Conservation (phyloP, 2,888 invertebrate species). For the Cepaea hortensis region DNA sequence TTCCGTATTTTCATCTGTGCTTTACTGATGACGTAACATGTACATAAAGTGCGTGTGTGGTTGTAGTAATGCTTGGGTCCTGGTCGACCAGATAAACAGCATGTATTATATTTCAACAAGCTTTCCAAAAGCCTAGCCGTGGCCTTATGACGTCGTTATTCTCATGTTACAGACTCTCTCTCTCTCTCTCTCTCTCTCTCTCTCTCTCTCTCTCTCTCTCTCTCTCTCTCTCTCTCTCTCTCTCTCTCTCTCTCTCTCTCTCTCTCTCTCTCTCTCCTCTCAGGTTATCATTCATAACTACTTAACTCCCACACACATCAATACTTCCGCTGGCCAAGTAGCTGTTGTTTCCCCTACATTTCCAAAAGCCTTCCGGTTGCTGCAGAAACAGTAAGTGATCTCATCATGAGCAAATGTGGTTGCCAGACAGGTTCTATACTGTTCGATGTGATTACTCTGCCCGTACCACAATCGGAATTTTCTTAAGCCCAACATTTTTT, state of each 20-base stretch:
- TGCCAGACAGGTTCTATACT: no score
- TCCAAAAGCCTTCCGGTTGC: neutral
- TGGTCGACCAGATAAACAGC: neutral
- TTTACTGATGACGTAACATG: no score
- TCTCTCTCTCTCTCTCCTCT: neutral
- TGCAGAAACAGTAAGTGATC: neutral
- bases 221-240: conserved; percentile 2
- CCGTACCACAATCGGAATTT: no score
- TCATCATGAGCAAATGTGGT: neutral
- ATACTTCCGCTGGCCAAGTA: conserved; percentile 15
- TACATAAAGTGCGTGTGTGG: no score
- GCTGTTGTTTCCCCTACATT: neutral
- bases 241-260: neutral
- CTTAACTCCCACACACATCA: conserved; percentile 24
- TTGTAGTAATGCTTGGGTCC: no score
- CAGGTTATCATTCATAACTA: neutral
- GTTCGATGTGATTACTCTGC: no score
- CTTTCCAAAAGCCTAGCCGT: neutral
- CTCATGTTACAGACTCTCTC: neutral
- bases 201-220: conserved; percentile 1
- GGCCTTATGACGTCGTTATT: neutral
- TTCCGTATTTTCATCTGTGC: no score
- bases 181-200: neutral
- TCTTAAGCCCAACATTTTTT: no score
- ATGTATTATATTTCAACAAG: neutral